Conservation (phyloP, 2,888 invertebrate genomes). For the Pasiphila rectangulata region DNA sequence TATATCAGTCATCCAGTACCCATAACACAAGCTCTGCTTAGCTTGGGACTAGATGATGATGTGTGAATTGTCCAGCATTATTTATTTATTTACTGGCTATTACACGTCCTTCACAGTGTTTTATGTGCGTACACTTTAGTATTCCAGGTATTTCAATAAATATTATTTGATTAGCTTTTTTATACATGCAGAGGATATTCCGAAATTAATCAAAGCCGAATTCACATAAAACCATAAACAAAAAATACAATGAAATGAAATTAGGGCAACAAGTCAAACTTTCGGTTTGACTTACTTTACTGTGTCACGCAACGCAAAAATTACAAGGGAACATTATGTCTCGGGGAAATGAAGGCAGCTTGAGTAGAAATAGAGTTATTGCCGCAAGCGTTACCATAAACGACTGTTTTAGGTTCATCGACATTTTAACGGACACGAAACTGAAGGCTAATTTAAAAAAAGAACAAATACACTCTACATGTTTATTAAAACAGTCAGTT, state of each 20-base stretch:
- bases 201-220: slow-evolving; percentile 58
- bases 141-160: slow-evolving; percentile 18
- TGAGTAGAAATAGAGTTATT: slow-evolving; percentile 35
- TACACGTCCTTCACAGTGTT: slow-evolving; percentile 3
- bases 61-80: too few species aligned
- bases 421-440: not conserved
- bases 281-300: slow-evolving; percentile 66
- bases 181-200: slow-evolving; percentile 5
- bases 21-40: too few species aligned
- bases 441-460: too few species aligned
- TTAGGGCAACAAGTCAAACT: slow-evolving; percentile 70
- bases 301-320: slow-evolving; percentile 63
- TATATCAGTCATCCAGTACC: too few species aligned
- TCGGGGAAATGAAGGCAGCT: slow-evolving; percentile 47
- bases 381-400: slow-evolving; percentile 26
- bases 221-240: slow-evolving; percentile 60
- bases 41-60: too few species aligned
- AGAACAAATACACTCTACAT: too few species aligned
- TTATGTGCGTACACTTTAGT: not conserved
- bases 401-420: not conserved
- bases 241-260: slow-evolving; percentile 66
- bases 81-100: not conserved
- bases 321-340: slow-evolving; percentile 61
- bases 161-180: slow-evolving; percentile 25
- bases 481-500: too few species aligned